Evolutionary conservation across 2,797 vertebrate species (phyloP), one percentile per base, ranked within the genome.

Genomic region (Scolopax rusticola): DNA sequence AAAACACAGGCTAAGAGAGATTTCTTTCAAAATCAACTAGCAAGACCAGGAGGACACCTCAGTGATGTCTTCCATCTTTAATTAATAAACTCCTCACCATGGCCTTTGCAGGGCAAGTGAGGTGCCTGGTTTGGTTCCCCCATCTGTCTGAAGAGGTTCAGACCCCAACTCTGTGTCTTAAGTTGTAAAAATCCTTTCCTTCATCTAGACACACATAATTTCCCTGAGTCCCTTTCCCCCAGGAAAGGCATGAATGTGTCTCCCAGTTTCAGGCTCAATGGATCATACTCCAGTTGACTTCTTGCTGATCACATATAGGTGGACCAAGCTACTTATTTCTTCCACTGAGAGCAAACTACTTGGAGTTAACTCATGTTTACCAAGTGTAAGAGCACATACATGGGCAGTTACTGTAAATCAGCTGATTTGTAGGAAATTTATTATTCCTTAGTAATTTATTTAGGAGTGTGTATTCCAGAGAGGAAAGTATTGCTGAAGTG

Each of bases 381-480:
- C 33, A 51, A 33, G 17, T 43, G 27, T 90, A 73, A 87, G 36
- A 76, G 56, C 63, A 60, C 47, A 24, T 51, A 32, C 12, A 20
- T 27, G 36, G 76, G 24, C 51, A 84, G 74, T 81, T 73, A 79
- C 43, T 59, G n/a, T 60, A 91, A 91, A 82, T 63, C 80, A 79
- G 61, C 15, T 84, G 73, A 78, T 93, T 48, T 88, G 61, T 0
- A 5, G 73, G 54, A 76, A 68, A 57, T 21, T 78, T 87, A 33
- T 93, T 86, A 86, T 69, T 78, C 45, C 21, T 36, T 45, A n/a
- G 38, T 79, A 89, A 89, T 89, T 88, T 87, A 86, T 84, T 91
- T 76, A 76, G 41, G 50, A 17, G 12, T 84, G 33, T 93, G 38
- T 84, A 79, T 89, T 88, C 54, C 45, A 73, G 78, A 83, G 43